Evolutionary conservation across 2,888 invertebrate genomes (phyloP), one percentile per base, ranked within the genome.

Genomic region (Philonicus albiceps): DNA sequence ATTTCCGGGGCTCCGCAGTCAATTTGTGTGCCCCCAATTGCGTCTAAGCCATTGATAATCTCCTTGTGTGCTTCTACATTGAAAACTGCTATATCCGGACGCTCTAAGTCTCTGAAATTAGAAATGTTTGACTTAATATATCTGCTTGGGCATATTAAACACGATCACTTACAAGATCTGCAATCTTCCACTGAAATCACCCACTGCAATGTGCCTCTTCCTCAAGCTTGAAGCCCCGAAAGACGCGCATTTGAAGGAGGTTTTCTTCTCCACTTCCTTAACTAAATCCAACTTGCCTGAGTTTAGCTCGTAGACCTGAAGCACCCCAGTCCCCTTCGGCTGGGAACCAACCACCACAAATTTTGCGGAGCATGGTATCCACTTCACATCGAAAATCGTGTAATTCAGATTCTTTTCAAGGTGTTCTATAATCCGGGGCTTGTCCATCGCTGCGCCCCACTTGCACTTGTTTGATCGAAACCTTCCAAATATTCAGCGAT

Each of bases 1-100:
- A 99, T 95, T 94, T 99, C 99, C 7, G 98, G 98, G 2, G 98
- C 98, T 19, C 98, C 98, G 91, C 96, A 97, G 84, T 97, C 96
- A 2, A 95, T 91, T 84, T 94, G 95, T 53, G 94, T 94, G 0
- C 98, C 98, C 2, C 97, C 98, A 89, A 98, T 95, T 0, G 96
- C 98, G 93, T 98, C 98, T 87, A 99, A 96, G 11, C 95, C 93
- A 92, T 99, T 98, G 86, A 99, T 97, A 37, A 98, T 97, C 89
- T 96, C 95, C 27, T 94, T 94, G 90, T 99, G 98, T 16, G 94
- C 96, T 88, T 94, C 94, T 0, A 95, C 96, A 88, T 96, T 95
- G 90, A 97, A 98, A 0, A 97, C 93, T 22, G 97, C 96, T 76
- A 94, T 91, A 0, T 94, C 92, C 34, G 95, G 94, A 88, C 95